phyloP scores from a whole-genome alignment of 2,888 invertebrate genomes.

The Gasteruption jaculator region DNA sequence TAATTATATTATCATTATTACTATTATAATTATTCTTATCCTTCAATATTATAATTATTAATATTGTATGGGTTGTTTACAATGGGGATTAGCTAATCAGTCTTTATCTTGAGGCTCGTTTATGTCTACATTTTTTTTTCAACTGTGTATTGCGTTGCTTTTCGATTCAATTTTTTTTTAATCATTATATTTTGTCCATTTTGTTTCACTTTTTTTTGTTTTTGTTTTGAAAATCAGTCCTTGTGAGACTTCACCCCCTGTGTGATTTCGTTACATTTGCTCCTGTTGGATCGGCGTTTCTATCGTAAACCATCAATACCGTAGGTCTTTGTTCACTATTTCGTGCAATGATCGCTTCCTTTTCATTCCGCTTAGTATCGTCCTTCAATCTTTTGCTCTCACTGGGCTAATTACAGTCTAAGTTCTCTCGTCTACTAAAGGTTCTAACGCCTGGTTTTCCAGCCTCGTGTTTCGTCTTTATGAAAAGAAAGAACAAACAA shows the following conservation, averaged over 20 bases:
- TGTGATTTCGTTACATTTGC: too few relatives aligned
- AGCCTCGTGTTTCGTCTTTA: conserved; percentile 21
- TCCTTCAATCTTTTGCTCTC: conserved; percentile 45
- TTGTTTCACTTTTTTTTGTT: conserved; percentile 15
- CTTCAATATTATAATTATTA: too few relatives aligned
- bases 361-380: too few relatives aligned
- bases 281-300: too few relatives aligned
- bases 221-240: conserved; percentile 17
- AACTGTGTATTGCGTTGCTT: conserved; percentile 43
- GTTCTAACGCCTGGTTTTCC: not conserved
- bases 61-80: conserved; percentile 47
- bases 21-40: too few relatives aligned
- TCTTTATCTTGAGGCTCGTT: conserved; percentile 52
- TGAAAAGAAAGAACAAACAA: too few relatives aligned
- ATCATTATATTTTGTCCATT: conserved; percentile 13
- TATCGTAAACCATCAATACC: too few relatives aligned
- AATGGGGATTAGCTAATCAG: conserved; percentile 51
- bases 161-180: conserved; percentile 25
- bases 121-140: conserved; percentile 45
- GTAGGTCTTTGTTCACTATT: not conserved
- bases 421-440: conserved; percentile 37
- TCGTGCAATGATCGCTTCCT: conserved; percentile 15
- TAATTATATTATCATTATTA: conserved; percentile 16
- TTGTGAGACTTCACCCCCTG: too few relatives aligned
- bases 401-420: conserved; percentile 46